Percentiles rank a stretch among this genome's conserved stretches.
phyloP scores from a whole-genome alignment of 2,888 invertebrate genomes.

The Drosophila ochracea region DNA sequence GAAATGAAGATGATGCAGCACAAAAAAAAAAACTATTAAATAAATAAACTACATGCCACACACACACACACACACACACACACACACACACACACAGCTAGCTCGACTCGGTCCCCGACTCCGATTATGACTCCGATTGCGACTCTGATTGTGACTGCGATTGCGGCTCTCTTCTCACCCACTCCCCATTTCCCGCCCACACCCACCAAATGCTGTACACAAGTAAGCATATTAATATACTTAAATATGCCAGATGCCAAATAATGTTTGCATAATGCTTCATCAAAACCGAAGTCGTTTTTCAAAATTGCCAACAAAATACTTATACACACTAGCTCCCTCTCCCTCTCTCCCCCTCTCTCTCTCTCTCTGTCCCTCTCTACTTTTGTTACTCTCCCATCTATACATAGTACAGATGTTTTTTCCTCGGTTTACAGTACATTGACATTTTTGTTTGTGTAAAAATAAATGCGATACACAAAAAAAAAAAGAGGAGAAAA shows the following conservation, averaged over 20 bases:
- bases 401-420: not conserved
- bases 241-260: not conserved
- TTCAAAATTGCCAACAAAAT: slow-evolving; percentile 47
- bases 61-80: slow-evolving; percentile 19
- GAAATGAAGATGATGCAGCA: slow-evolving; percentile 82
- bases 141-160: slow-evolving; percentile 2
- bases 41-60: slow-evolving; percentile 72
- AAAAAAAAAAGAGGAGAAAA: not conserved
- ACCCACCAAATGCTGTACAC: not conserved
- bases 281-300: slow-evolving; percentile 34
- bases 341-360: not conserved
- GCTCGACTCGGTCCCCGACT: slow-evolving; percentile 8
- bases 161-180: not conserved
- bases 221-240: not conserved
- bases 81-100: slow-evolving; percentile 15
- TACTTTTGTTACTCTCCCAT: not conserved
- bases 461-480: slow-evolving; percentile 49
- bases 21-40: slow-evolving; percentile 70
- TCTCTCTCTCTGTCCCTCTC: not conserved
- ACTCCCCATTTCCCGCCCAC: not conserved
- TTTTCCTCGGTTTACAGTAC: slow-evolving; percentile 24
- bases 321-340: slow-evolving; percentile 4
- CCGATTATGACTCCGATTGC: not conserved
- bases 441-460: slow-evolving; percentile 59
- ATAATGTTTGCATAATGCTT: slow-evolving; percentile 58